A percentile compares a stretch with the other conserved stretches of the same genome.
These are phyloP conservation scores for Muschampia plurimacula DNA, from an alignment of 2,888 invertebrate species.

Conservation along the genomic window DNA sequence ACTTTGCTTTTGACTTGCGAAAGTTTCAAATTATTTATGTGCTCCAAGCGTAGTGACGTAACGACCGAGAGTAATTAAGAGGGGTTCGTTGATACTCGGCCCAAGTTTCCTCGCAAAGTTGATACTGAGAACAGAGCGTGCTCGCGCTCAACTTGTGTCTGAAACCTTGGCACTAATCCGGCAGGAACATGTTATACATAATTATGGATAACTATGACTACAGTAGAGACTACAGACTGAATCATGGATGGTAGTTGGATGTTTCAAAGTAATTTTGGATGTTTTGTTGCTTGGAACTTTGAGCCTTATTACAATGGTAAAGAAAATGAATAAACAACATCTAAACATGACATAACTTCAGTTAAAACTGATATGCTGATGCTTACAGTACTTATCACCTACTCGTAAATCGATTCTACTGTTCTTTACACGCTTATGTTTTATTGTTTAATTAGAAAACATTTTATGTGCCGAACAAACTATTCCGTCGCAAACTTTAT, in stretches of 20 bases:
- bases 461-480: neutral
- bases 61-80: constrained; percentile 24
- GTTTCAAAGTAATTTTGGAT: neutral
- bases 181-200: neutral
- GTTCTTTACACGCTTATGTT: neutral
- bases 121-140: neutral
- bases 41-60: constrained; percentile 21
- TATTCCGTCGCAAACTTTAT: neutral
- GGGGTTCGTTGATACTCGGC: constrained; percentile 16
- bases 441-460: neutral
- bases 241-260: neutral
- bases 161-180: constrained; percentile 20
- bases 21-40: constrained; percentile 4
- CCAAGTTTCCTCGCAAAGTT: constrained; percentile 20
- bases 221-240: neutral
- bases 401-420: too few relatives aligned
- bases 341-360: too few relatives aligned
- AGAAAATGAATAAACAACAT: too few relatives aligned
- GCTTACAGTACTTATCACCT: too few relatives aligned
- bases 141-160: constrained; percentile 5
- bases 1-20: constrained; percentile 17
- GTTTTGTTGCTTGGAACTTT: neutral
- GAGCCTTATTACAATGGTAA: neutral
- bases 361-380: too few relatives aligned
- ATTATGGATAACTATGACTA: neutral